Conservation (phyloP, 1,140 invertebrate genomes). For the Drosophila lacteicornis region DNA sequence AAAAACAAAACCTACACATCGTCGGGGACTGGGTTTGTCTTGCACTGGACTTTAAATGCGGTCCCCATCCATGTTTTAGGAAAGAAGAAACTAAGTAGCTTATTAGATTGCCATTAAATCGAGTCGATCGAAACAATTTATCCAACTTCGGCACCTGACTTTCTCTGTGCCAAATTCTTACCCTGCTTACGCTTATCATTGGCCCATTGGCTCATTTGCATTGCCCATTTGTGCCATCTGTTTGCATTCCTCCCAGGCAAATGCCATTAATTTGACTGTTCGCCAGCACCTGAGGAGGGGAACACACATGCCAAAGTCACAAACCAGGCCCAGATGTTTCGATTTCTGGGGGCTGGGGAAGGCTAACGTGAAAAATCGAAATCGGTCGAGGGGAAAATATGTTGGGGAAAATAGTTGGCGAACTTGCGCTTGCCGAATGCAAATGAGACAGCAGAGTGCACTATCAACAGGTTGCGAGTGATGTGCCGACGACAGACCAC, state of each 20-base stretch:
- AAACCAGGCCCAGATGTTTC: constrained; percentile 38
- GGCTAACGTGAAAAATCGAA: constrained; percentile 1
- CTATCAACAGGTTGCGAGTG: constrained; percentile 46
- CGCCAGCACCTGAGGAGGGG: constrained; percentile 22
- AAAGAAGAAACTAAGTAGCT: not conserved
- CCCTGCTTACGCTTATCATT: constrained; percentile 15
- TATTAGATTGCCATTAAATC: not conserved
- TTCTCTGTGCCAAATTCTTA: constrained; percentile 21
- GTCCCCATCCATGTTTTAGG: not conserved
- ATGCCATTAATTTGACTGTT: constrained; percentile 24
- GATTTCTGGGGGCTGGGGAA: constrained; percentile 9
- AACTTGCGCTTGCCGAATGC: constrained; percentile 8
- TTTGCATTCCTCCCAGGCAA: constrained; percentile 18
- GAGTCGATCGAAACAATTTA: not conserved
- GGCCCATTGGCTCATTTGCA: constrained; percentile 15
- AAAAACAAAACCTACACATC: no score
- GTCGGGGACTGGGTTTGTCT: no score
- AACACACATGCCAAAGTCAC: constrained; percentile 12
- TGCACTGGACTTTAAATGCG: no score
- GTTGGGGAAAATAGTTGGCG: constrained; percentile 4
- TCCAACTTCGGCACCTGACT: constrained; percentile 4
- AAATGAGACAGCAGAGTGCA: constrained; percentile 42
- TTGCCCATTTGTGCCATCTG: constrained; percentile 24
- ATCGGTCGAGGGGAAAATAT: constrained; percentile 1
- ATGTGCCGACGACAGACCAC: constrained; percentile 47